These are phyloP conservation scores for Xiphophorus maculatus DNA, from an alignment of 2,113 vertebrate genomes.

Conservation along the genomic window DNA sequence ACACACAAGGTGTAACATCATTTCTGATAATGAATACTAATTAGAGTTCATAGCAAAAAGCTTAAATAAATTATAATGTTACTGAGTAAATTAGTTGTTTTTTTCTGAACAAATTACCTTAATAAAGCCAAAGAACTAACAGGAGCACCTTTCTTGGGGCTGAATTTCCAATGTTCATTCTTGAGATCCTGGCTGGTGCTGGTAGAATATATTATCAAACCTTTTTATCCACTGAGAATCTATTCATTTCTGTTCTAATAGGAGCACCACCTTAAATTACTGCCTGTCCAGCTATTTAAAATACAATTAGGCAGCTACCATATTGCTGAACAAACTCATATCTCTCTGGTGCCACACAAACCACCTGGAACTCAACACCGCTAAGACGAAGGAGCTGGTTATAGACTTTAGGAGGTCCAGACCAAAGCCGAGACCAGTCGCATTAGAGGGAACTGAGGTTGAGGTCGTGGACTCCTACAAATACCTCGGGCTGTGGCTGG, in stretches of 20 bases:
- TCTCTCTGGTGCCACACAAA: too few species aligned
- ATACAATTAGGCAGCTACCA: not conserved
- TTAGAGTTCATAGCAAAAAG: not conserved
- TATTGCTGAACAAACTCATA: not conserved
- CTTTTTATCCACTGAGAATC: not conserved
- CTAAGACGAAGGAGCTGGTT: too few species aligned
- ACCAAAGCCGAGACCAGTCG: too few species aligned
- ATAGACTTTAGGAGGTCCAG: too few species aligned
- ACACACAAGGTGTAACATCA: too few species aligned
- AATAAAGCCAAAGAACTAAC: not conserved
- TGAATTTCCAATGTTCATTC: not conserved
- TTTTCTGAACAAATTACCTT: not conserved
- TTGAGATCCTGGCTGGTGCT: not conserved
- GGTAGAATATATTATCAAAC: not conserved
- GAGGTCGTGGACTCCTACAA: too few species aligned
- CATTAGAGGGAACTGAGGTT: too few species aligned
- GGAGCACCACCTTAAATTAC: too few species aligned
- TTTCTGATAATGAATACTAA: too few species aligned
- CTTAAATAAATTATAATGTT: not conserved
- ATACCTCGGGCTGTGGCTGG: too few species aligned
- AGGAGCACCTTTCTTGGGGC: not conserved
- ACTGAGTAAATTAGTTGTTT: not conserved
- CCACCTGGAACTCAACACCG: too few species aligned
- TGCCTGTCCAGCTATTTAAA: too few species aligned
- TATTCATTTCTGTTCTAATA: not conserved